A percentile compares a stretch with the other conserved stretches of the same genome.
Conservation (phyloP, 2,888 invertebrate species). For the Autographa pulchrina region DNA sequence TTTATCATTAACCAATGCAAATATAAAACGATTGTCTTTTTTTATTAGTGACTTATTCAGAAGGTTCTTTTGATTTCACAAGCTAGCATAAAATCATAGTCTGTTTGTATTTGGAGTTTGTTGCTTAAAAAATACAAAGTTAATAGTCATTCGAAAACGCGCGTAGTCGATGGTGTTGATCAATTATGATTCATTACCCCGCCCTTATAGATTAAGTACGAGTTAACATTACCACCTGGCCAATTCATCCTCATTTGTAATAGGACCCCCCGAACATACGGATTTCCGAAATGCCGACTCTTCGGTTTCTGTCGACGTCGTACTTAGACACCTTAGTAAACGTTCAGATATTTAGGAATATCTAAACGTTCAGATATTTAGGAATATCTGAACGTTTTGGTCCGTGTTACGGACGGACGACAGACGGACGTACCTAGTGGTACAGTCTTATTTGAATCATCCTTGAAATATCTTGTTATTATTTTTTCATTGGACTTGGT, state of each 20-base stretch:
- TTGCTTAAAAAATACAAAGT: background rate
- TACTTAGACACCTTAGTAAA: background rate
- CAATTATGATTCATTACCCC: constrained; percentile 64
- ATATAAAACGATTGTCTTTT: constrained; percentile 76
- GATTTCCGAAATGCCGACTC: background rate
- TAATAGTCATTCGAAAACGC: constrained; percentile 6
- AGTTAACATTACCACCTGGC: constrained; percentile 50
- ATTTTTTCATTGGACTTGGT: no score
- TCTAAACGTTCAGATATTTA: no score
- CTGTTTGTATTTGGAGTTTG: background rate
- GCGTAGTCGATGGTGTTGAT: constrained; percentile 46
- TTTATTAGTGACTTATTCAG: constrained; percentile 73
- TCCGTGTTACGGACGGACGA: no score
- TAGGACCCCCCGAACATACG: background rate
- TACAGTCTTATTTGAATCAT: no score
- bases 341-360: no score
- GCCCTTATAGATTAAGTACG: constrained; percentile 33
- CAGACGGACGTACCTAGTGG: no score
- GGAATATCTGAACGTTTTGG: no score
- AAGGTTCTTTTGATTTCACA: constrained; percentile 24
- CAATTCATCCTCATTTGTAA: constrained; percentile 13
- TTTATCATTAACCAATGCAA: constrained; percentile 86
- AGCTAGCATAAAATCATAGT: background rate
- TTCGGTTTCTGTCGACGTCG: background rate
- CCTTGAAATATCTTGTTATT: no score